Evolutionary conservation across 53 echinoderm and acorn worm species (phyloP).

Genomic region (Glandiceps talaboti): DNA sequence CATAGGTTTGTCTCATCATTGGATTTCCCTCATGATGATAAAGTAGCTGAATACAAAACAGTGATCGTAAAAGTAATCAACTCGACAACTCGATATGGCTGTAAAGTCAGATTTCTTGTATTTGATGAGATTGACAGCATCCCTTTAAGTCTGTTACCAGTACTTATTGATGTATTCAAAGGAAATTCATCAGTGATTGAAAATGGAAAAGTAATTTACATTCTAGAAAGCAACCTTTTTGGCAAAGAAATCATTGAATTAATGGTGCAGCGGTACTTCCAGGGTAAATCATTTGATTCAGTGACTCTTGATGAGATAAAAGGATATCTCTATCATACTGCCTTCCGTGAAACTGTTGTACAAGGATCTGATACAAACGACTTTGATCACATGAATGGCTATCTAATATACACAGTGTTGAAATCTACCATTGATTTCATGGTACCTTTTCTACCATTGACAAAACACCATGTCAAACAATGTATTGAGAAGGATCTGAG

Average conservation of each 20-base stretch:
- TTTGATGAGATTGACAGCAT: neutral
- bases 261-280: neutral
- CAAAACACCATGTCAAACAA: conserved; percentile 44
- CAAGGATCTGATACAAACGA: neutral
- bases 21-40: neutral
- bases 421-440: conserved; percentile 15
- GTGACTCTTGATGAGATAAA: neutral
- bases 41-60: neutral
- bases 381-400: neutral
- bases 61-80: neutral
- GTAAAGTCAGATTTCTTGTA: neutral
- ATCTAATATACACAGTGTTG: neutral
- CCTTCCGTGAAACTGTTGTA: neutral
- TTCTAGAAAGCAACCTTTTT: neutral
- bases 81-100: neutral
- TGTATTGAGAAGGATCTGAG: conserved; percentile 29
- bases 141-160: neutral
- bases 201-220: neutral
- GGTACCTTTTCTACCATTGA: conserved; percentile 66
- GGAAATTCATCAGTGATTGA: neutral
- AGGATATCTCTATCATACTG: neutral
- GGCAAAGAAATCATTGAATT: neutral
- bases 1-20: conserved; percentile 28
- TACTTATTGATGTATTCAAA: neutral
- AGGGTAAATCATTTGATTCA: neutral